These are phyloP conservation scores for Anthoscopus minutus DNA, from an alignment of 2,113 vertebrate genomes.

Conservation along the genomic window DNA sequence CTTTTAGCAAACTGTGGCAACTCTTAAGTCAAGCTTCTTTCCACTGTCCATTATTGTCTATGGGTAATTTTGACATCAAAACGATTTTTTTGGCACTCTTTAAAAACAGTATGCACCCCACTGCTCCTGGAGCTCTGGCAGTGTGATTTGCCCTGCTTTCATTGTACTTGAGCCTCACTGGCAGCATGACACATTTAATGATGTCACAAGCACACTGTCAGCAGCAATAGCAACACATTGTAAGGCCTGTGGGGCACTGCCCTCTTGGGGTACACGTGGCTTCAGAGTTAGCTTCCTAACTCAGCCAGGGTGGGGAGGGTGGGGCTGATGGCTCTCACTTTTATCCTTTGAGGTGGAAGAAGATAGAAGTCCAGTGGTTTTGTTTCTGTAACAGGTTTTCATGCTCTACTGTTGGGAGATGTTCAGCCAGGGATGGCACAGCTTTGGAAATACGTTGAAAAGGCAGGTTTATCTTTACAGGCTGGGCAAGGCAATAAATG, in stretches of 20 bases:
- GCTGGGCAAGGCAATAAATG: neutral
- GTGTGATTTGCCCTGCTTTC: fast-evolving
- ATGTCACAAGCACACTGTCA: conserved; percentile 11
- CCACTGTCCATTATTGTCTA: neutral
- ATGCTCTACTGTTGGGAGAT: neutral
- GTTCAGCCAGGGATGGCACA: neutral
- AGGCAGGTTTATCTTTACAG: conserved; percentile 6
- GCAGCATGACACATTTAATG: neutral
- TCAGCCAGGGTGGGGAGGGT: neutral
- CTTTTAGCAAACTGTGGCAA: neutral
- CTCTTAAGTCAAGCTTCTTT: neutral
- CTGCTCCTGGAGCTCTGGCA: neutral
- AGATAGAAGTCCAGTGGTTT: neutral
- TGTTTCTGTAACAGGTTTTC: neutral
- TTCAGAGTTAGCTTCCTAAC: neutral
- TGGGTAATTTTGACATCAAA: neutral
- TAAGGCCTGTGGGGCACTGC: neutral
- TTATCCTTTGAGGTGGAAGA: neutral
- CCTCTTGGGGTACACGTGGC: neutral
- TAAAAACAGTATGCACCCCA: neutral
- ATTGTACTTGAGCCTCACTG: neutral
- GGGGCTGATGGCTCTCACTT: fast-evolving
- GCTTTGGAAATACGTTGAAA: neutral
- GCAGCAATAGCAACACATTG: neutral
- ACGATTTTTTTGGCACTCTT: neutral